Evolutionary conservation across 2,888 invertebrate species (phyloP).

Genomic region (Tetranychus truncatus): DNA sequence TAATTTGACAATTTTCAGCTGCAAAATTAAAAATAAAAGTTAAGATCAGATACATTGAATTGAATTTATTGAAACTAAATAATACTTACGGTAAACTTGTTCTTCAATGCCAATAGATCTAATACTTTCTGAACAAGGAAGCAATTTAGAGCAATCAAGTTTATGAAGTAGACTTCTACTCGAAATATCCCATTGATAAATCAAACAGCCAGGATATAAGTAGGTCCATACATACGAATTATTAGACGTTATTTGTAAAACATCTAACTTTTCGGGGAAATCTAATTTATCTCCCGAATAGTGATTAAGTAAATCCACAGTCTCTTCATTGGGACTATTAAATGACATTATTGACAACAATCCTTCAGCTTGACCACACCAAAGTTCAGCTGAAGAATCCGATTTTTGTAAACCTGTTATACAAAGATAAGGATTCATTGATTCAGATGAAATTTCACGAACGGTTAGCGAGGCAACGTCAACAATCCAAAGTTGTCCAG

Average conservation of each 20-base stretch:
- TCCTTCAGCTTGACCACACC: slow-evolving; percentile 71
- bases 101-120: slow-evolving; percentile 79
- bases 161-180: slow-evolving; percentile 50
- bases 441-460: slow-evolving; percentile 23
- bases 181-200: slow-evolving; percentile 65
- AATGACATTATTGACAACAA: slow-evolving; percentile 55
- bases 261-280: slow-evolving; percentile 45
- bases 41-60: neutral
- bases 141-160: slow-evolving; percentile 74
- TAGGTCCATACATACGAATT: slow-evolving; percentile 47
- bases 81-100: slow-evolving; percentile 47
- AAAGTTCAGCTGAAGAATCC: slow-evolving; percentile 46
- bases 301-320: slow-evolving; percentile 50
- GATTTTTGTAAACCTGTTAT: slow-evolving; percentile 33
- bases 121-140: slow-evolving; percentile 74
- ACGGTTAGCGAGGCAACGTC: slow-evolving; percentile 30
- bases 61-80: neutral
- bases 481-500: slow-evolving; percentile 55
- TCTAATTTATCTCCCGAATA: slow-evolving; percentile 32
- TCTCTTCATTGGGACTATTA: slow-evolving; percentile 35
- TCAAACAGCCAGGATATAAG: slow-evolving; percentile 64
- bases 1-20: slow-evolving; percentile 42
- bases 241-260: slow-evolving; percentile 48
- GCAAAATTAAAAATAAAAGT: slow-evolving; percentile 19
- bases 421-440: slow-evolving; percentile 20